Conservation (phyloP, 2,797 vertebrate species). For the Sciurus carolinensis region DNA sequence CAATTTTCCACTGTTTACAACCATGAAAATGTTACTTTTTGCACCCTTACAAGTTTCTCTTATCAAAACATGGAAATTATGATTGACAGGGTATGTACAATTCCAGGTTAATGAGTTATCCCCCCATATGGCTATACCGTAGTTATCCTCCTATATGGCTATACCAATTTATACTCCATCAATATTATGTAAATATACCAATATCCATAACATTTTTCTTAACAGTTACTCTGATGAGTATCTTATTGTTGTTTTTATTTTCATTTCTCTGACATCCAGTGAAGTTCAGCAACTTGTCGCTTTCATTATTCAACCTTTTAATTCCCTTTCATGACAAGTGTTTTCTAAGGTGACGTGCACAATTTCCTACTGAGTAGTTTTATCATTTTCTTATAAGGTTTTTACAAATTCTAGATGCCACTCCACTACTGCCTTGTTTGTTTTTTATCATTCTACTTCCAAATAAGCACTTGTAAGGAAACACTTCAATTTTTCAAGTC, state of each 20-base stretch:
- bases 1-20: constrained; percentile 3
- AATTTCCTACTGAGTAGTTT: not conserved
- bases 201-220: not conserved
- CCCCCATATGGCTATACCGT: not conserved
- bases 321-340: not conserved
- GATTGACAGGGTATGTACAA: not conserved
- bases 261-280: not conserved
- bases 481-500: not conserved
- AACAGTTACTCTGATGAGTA: not conserved
- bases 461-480: not conserved
- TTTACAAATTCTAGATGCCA: not conserved
- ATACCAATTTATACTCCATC: not conserved
- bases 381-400: not conserved
- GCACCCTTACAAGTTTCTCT: not conserved
- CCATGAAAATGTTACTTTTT: not conserved
- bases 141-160: not conserved
- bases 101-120: not conserved
- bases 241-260: not conserved
- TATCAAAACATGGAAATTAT: not conserved
- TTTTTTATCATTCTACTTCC: not conserved
- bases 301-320: not conserved
- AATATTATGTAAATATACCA: not conserved
- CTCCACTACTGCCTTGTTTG: not conserved
- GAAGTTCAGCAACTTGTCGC: not conserved
- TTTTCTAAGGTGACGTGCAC: not conserved